Base-by-base conservation (phyloP, 2,797 vertebrate species). In the Takifugu ocellatus region DNA sequence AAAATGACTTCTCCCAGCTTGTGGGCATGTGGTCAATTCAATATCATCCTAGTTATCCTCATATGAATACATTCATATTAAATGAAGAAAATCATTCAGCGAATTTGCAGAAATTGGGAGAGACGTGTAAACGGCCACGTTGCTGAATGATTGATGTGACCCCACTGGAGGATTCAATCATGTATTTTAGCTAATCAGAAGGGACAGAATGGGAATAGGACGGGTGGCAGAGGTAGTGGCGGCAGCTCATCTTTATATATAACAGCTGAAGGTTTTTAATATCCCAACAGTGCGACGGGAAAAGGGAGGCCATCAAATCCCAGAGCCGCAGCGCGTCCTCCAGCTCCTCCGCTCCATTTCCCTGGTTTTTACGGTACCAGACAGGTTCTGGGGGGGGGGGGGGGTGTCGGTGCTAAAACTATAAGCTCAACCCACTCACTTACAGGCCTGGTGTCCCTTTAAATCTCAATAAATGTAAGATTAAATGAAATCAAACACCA, bases 171-270 rank as follows among this genome's bases (percentile, higher is more conserved):
- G 63, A 71, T 63, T 77, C 58, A 77, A 59, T 70, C 63, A 51
- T 36, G 62, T 72, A 60, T 72, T 77, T 77, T 43, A 42, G 24
- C 65, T 74, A 75, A 80, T 78, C 49, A 74, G 77, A 83, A 82
- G 16, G 11, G 73, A 75, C 66, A 57, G 63, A 59, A 54, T 17
- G 47, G 51, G 71, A 75, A 70, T 68, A 50, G 53, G 49, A 47
- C 21, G 25, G 56, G 56, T 65, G 27, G 58, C 48, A 74, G 56
- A 56, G 24, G 46, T 21, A 69, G 59, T 56, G 4, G 25, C 49
- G 47, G 54, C 26, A 62, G 59, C 48, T 70, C 60, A 65, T 62
- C 62, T 73, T 58, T 51, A 52, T 62, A 62, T 64, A 15, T 59
- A 65, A 72, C 42, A 51, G 48, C 25, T 31, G 29, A 55, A 51